Percentiles rank a stretch among this genome's conserved stretches.
Evolutionary conservation across 2,797 vertebrate species (phyloP).

Genomic region (Linurgus olivaceus): DNA sequence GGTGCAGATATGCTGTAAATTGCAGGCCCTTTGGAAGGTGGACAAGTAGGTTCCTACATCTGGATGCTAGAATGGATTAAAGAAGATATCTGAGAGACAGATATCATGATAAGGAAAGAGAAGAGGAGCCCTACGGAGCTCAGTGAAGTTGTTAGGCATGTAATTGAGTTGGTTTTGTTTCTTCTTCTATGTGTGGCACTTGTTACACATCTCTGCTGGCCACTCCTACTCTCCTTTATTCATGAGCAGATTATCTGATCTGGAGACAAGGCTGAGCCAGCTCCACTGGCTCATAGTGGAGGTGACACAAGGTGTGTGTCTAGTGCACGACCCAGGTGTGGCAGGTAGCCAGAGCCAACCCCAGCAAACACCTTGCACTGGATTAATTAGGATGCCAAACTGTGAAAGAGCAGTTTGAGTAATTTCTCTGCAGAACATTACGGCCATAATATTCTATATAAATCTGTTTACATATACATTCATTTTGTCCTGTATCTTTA

Average conservation of each 20-base stretch:
- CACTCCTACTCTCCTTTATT: not conserved
- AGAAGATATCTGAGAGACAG: not conserved
- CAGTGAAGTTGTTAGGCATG: not conserved
- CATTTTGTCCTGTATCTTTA: not conserved
- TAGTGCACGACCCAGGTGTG: rapidly evolving
- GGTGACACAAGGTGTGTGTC: not conserved
- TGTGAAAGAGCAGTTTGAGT: not conserved
- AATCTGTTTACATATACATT: not conserved
- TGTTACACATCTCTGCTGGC: not conserved
- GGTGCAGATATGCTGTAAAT: not conserved
- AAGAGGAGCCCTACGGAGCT: not conserved
- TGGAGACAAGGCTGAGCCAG: not conserved
- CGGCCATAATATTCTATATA: not conserved
- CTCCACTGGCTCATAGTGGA: not conserved
- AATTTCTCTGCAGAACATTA: not conserved
- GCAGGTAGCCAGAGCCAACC: not conserved
- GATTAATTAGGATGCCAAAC: not conserved
- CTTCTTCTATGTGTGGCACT: not conserved
- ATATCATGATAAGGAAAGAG: not conserved
- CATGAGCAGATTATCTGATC: not conserved
- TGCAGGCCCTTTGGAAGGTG: not conserved
- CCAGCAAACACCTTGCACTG: not conserved
- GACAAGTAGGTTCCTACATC: not conserved
- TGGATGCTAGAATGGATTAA: not conserved
- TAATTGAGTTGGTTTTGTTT: not conserved